Conservation (phyloP, 1,140 invertebrate genomes). For the Procambarus virginalis region DNA sequence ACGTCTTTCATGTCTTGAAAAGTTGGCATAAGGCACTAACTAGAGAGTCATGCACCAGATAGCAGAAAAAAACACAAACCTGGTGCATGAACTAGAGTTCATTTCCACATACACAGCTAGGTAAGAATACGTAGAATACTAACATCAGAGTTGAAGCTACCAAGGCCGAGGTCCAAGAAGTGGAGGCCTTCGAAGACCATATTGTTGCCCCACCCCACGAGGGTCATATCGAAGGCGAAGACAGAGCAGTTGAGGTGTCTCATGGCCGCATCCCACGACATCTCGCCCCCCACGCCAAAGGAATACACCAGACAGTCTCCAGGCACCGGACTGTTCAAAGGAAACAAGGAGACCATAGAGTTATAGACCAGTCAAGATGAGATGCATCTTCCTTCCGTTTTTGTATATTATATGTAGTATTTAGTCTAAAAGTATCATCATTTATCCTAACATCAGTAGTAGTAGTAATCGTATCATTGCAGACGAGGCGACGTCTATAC, state of each 20-base stretch:
- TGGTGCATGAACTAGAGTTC: background rate
- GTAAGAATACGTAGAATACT: constrained; percentile 14
- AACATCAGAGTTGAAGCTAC: constrained; percentile 29
- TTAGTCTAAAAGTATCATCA: too few relatives aligned
- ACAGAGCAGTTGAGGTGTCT: constrained; percentile 70
- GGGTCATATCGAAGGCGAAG: constrained; percentile 71
- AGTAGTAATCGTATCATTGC: too few relatives aligned
- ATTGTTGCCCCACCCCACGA: constrained; percentile 23
- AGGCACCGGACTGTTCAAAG: background rate
- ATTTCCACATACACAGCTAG: background rate
- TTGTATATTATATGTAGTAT: too few relatives aligned
- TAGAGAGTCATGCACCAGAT: background rate
- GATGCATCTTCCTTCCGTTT: too few relatives aligned
- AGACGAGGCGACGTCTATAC: too few relatives aligned
- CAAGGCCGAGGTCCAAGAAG: constrained; percentile 55
- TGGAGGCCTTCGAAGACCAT: constrained; percentile 7
- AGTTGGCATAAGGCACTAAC: background rate
- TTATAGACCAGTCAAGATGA: too few relatives aligned
- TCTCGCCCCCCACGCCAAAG: constrained; percentile 70
- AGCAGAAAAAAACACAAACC: background rate
- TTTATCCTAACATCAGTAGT: too few relatives aligned
- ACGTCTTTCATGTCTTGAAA: too few relatives aligned
- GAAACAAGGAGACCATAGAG: background rate
- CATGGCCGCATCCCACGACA: constrained; percentile 71
- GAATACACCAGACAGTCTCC: constrained; percentile 68